phyloP scores from a whole-genome alignment of 2,113 vertebrate species.

The Hippocampus barbouri region DNA sequence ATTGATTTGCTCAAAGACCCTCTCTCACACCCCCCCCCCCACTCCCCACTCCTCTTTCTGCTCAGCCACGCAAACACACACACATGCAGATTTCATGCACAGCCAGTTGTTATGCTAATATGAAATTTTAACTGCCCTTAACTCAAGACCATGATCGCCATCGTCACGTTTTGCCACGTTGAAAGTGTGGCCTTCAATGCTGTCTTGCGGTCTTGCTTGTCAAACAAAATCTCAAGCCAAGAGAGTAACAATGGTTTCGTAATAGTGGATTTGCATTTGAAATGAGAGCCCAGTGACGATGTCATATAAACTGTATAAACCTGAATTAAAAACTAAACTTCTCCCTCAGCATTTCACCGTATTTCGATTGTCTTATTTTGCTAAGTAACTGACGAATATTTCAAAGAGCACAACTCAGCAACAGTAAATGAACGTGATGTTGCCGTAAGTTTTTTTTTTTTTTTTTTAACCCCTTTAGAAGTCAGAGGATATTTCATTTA shows the following conservation, averaged over 20 bases:
- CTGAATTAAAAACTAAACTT: background rate
- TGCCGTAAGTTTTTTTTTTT: no score
- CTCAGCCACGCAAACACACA: background rate
- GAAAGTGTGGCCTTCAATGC: slow-evolving; percentile 14
- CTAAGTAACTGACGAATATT: no score
- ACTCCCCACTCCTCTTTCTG: background rate
- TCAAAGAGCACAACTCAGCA: no score
- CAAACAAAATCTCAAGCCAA: background rate
- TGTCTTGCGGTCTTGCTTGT: background rate
- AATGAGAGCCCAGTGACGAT: background rate
- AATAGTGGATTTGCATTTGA: background rate
- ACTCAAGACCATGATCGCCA: slow-evolving; percentile 41
- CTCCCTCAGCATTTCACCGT: background rate
- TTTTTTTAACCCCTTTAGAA: no score
- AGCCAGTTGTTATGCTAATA: slow-evolving; percentile 44
- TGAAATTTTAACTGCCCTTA: slow-evolving; percentile 52
- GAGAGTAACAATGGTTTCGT: background rate
- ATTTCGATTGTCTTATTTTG: no score
- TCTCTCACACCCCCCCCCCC: background rate
- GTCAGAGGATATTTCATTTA: no score
- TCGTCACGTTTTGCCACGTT: slow-evolving; percentile 28
- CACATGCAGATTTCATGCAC: background rate
- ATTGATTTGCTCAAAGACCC: slow-evolving; percentile 56
- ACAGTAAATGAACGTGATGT: no score
- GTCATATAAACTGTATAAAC: background rate